Conservation (phyloP, 1,140 invertebrate species). For the Aphelinus certus region DNA sequence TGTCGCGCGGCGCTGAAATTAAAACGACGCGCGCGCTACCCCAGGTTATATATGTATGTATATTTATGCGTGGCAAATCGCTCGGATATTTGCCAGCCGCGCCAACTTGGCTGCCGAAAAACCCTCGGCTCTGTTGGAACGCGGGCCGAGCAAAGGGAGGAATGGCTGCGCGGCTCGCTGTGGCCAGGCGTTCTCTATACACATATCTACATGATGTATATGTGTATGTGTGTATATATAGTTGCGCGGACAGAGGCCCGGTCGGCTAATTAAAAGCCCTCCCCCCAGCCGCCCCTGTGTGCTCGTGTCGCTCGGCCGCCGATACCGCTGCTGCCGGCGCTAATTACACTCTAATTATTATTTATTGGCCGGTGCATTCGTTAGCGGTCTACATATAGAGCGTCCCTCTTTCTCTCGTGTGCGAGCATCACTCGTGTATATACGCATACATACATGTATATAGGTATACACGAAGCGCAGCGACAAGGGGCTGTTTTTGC, state of each 20-base stretch:
- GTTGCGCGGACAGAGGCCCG: not conserved
- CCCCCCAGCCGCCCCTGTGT: not conserved
- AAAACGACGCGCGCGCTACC: conserved; percentile 56
- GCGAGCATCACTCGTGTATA: conserved; percentile 5
- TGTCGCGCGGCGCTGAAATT: conserved; percentile 56
- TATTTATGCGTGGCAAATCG: no score
- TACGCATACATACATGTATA: conserved; percentile 4
- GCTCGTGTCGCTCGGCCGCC: no score
- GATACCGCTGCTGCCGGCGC: not conserved
- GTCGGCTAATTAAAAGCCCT: conserved; percentile 24
- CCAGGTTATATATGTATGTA: not conserved
- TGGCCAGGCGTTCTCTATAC: not conserved
- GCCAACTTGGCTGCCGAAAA: no score
- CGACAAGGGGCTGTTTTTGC: no score
- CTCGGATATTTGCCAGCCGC: no score
- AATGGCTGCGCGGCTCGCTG: no score
- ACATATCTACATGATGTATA: conserved; percentile 50
- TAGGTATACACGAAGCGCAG: no score
- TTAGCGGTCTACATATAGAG: not conserved
- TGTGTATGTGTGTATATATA: conserved; percentile 54
- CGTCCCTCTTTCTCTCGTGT: no score
- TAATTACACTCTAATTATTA: conserved; percentile 38
- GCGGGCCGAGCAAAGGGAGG: no score
- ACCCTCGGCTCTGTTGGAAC: no score
- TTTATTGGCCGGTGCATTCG: conserved; percentile 37